These are phyloP conservation scores for Dendrocincla tyrannina DNA, from an alignment of 2,797 vertebrate genomes.

Conservation along the genomic window DNA sequence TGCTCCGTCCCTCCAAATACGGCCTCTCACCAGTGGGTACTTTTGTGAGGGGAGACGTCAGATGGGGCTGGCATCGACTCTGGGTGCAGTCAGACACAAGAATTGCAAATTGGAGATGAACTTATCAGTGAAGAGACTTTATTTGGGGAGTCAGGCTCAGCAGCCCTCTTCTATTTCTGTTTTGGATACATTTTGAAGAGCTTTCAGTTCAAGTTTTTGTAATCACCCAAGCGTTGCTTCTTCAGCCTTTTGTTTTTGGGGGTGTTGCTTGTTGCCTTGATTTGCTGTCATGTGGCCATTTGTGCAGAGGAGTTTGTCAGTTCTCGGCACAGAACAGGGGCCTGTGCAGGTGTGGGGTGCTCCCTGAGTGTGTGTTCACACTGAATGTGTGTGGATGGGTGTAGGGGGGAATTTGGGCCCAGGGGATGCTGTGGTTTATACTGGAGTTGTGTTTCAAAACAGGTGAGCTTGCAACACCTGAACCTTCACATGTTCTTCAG, in stretches of 20 bases:
- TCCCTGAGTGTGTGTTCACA: not conserved
- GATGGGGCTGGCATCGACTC: accelerated
- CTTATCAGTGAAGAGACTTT: not conserved
- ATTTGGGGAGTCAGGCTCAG: not conserved
- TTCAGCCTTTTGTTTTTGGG: not conserved
- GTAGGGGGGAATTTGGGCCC: not conserved
- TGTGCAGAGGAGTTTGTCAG: not conserved
- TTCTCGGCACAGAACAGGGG: not conserved
- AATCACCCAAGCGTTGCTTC: not conserved
- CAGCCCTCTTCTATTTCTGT: not conserved
- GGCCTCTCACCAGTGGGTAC: accelerated
- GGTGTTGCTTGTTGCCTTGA: not conserved
- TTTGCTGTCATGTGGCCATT: not conserved
- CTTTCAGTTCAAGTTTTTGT: conserved; percentile 32
- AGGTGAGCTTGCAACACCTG: not conserved
- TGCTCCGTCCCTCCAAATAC: not conserved
- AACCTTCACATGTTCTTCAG: not conserved
- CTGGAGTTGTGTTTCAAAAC: not conserved
- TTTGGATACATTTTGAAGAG: conserved; percentile 7
- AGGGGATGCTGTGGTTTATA: not conserved
- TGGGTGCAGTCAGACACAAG: not conserved
- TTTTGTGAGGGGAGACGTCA: not conserved
- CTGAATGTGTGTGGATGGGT: accelerated
- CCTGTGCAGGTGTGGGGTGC: not conserved
- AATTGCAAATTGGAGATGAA: not conserved